Conservation (phyloP, 2,888 invertebrate genomes). For the Cheiracanthium punctorium region DNA sequence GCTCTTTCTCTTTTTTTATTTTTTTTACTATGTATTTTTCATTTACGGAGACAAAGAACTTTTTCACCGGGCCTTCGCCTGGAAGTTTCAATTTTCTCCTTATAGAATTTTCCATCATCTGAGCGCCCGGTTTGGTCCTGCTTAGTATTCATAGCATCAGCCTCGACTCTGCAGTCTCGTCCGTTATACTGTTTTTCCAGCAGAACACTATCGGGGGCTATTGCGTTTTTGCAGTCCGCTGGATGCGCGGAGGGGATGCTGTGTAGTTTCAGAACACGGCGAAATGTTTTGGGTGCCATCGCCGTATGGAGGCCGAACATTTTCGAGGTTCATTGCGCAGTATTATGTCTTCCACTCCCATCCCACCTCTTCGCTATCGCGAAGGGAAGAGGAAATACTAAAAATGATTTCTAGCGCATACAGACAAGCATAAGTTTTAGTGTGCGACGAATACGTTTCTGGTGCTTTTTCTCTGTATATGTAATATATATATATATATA, state of each 20-base stretch:
- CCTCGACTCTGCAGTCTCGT: not conserved
- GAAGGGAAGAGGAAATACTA: too few relatives aligned
- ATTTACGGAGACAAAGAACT: slow-evolving; percentile 34
- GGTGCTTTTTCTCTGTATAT: too few relatives aligned
- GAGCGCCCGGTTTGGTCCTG: slow-evolving; percentile 14
- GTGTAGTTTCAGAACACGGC: slow-evolving; percentile 1
- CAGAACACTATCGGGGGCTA: slow-evolving; percentile 28
- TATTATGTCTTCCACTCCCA: too few relatives aligned
- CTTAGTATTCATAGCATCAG: slow-evolving; percentile 31
- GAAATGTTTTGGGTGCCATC: not conserved
- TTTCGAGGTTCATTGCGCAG: slow-evolving; percentile 17
- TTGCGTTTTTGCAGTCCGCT: slow-evolving; percentile 18
- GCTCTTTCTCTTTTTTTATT: slow-evolving; percentile 4
- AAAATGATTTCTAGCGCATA: too few relatives aligned
- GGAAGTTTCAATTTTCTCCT: slow-evolving; percentile 36
- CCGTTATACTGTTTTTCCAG: slow-evolving; percentile 21
- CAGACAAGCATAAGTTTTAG: too few relatives aligned
- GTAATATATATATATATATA: too few relatives aligned
- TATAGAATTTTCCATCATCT: slow-evolving; percentile 37
- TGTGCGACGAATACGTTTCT: too few relatives aligned
- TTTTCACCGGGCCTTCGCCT: slow-evolving; percentile 19
- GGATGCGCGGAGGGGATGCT: not conserved
- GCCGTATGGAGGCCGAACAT: not conserved
- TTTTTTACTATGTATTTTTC: slow-evolving; percentile 7
- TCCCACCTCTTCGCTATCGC: too few relatives aligned